These are phyloP conservation scores for Calycopis cecrops DNA, from an alignment of 1,140 invertebrate genomes.

Conservation along the genomic window DNA sequence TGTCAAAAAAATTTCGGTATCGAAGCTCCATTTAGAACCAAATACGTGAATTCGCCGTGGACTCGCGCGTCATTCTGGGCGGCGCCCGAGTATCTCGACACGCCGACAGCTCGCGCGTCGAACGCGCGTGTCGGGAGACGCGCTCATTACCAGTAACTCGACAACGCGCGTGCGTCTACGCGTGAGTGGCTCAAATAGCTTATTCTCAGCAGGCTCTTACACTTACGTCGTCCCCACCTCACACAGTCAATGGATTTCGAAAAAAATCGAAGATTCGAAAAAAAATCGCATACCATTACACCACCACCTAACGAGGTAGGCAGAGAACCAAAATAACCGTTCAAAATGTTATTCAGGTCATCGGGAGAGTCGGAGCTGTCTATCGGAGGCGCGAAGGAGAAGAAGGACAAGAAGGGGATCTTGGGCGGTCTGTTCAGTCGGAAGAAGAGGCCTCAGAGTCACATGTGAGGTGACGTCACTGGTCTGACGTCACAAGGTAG, in stretches of 20 bases:
- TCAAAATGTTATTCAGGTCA: slow-evolving; percentile 38
- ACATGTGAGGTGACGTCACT: slow-evolving; percentile 43
- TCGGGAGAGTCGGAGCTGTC: slow-evolving; percentile 62
- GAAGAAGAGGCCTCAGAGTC: slow-evolving; percentile 67
- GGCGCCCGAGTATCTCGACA: no score
- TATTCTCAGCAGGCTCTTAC: no score
- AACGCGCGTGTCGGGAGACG: no score
- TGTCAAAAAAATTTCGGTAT: background rate
- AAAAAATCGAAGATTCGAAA: no score
- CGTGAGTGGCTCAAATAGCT: no score
- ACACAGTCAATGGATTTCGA: no score
- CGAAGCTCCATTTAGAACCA: background rate
- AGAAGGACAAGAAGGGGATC: slow-evolving; percentile 70
- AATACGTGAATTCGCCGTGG: no score
- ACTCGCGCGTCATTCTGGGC: no score
- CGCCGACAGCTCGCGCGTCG: background rate
- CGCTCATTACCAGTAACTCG: background rate
- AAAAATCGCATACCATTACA: no score
- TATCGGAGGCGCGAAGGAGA: slow-evolving; percentile 58
- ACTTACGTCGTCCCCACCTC: no score
- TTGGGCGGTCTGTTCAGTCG: slow-evolving; percentile 67
- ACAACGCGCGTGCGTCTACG: background rate
- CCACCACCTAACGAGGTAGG: no score
- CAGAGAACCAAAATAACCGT: background rate
- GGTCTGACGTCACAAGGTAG: background rate